Evolutionary conservation across 2,888 invertebrate species (phyloP).

Genomic region (Abrostola triplasia): DNA sequence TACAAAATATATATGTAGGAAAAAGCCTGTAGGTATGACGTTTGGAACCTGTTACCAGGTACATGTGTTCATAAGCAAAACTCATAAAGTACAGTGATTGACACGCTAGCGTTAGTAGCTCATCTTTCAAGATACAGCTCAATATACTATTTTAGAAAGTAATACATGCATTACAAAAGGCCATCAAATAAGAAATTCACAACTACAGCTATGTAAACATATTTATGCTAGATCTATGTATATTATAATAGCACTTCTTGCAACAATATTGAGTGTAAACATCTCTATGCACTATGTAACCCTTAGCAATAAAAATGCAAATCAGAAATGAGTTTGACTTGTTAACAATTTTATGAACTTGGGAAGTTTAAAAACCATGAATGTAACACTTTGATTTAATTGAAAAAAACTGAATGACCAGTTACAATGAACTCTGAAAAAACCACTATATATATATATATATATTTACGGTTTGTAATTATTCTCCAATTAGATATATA

Average conservation of each 20-base stretch:
- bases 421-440: slow-evolving; percentile 22
- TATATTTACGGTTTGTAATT: too few species aligned
- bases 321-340: slow-evolving; percentile 15
- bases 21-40: slow-evolving; percentile 37
- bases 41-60: not conserved
- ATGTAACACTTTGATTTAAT: not conserved
- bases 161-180: slow-evolving; percentile 11
- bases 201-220: slow-evolving; percentile 15
- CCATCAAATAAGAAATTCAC: slow-evolving; percentile 10
- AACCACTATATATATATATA: slow-evolving; percentile 27
- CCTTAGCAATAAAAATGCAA: slow-evolving; percentile 35
- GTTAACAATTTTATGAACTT: slow-evolving; percentile 13
- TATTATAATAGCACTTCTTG: slow-evolving; percentile 14
- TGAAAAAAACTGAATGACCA: slow-evolving; percentile 15
- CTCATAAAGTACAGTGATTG: slow-evolving; percentile 7
- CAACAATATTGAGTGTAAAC: slow-evolving; percentile 25
- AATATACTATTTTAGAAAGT: slow-evolving; percentile 1
- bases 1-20: slow-evolving; percentile 67
- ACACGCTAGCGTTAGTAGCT: slow-evolving; percentile 20
- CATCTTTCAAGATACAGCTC: slow-evolving; percentile 11
- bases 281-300: slow-evolving; percentile 15
- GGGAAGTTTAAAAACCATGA: not conserved
- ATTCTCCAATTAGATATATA: not conserved
- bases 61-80: slow-evolving; percentile 6
- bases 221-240: slow-evolving; percentile 11